Evolutionary conservation across 2,888 invertebrate species (phyloP), one percentile per base, ranked within the genome.

Genomic region (Lithophane semibrunnea): DNA sequence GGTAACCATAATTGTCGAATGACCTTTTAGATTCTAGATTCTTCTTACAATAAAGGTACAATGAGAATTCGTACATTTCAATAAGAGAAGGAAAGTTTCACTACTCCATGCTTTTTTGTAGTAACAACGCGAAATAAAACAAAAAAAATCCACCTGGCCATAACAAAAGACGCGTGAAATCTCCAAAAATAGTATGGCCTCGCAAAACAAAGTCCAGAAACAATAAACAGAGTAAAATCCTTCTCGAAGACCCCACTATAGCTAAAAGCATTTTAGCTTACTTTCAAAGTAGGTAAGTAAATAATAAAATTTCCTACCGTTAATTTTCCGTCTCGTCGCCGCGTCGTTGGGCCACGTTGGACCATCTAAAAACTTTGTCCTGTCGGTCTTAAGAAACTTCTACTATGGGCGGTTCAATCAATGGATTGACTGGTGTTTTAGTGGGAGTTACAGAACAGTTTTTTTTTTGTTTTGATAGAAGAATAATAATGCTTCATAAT

Each of bases 311-410:
- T 85, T 74, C 75, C 61, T 63, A 47, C 66, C 74, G 87, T 80
- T 87, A 88, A 88, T 88, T 87, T 88, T 86, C 87, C 83, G 83
- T 79, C 73, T 80, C 86, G 77, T 82, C 84, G 80, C 78, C 80
- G 63, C 64, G 64, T 75, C 63, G 76, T 76, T 73, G 76, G 66
- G 64, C 68, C 52, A 75, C 65, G 75, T 73, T 69, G 74, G 72
- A 65, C 64, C 61, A 73, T 63, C 66, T 79, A 73, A 83, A 88
- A 86, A 80, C 74, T 87, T 86, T 64, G 61, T 61, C 71, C n/a
- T 66, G 42, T 37, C n/a, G 18, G 58, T 79, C 74, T 49, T 66
- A 71, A 54, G 42, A 76, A 83, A 88, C 66, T 86, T 83, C 29
- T 24, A 60, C 61, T 66, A 73, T 79, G 72, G 60, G 70, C 71